A percentile compares a stretch with the other conserved stretches of the same genome.
Conservation (phyloP, 92 coral and sea anemone genomes). For the Paramuricea clavata region DNA sequence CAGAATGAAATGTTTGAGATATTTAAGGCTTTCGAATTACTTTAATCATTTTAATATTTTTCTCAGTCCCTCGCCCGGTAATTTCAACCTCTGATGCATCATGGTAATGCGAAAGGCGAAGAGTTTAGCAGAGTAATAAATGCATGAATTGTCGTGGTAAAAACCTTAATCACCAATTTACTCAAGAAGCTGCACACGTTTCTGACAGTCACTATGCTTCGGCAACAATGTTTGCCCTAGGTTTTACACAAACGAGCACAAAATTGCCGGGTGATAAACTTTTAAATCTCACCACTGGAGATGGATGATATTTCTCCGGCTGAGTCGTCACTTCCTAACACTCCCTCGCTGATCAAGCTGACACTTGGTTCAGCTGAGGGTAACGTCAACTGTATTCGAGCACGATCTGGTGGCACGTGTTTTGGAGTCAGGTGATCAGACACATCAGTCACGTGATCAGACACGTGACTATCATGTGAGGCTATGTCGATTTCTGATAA, state of each 20-base stretch:
- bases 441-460: constrained; percentile 38
- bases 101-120: too few relatives aligned
- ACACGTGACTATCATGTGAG: not conserved
- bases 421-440: not conserved
- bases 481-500: constrained; percentile 7
- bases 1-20: too few relatives aligned
- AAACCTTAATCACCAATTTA: too few relatives aligned
- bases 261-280: not conserved
- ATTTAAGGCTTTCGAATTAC: too few relatives aligned
- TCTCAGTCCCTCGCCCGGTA: too few relatives aligned
- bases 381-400: constrained; percentile 85
- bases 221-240: too few relatives aligned
- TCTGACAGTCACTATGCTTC: too few relatives aligned
- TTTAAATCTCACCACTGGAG: constrained; percentile 91
- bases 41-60: too few relatives aligned
- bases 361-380: constrained; percentile 80
- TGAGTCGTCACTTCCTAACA: constrained; percentile 77
- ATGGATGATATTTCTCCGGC: constrained; percentile 88
- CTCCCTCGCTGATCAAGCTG: constrained; percentile 77
- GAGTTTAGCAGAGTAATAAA: too few relatives aligned
- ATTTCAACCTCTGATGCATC: too few relatives aligned
- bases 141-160: too few relatives aligned
- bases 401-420: constrained; percentile 32
- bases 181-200: too few relatives aligned
- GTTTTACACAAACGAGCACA: not conserved